Conservation (phyloP, 2,797 vertebrate genomes). For the Chrysocyon brachyurus region DNA sequence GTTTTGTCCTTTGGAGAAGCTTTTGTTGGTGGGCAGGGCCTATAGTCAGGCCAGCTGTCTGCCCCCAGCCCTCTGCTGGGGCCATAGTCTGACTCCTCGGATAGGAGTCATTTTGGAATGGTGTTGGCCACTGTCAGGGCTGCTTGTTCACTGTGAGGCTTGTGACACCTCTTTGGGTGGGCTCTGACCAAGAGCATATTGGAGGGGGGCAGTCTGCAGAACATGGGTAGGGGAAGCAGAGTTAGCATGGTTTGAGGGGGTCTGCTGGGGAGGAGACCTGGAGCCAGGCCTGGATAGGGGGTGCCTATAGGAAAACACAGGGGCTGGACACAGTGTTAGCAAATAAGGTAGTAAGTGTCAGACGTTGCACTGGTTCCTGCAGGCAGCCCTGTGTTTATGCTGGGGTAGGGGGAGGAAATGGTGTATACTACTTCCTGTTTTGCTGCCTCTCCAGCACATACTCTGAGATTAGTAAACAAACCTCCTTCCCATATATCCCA, state of each 20-base stretch:
- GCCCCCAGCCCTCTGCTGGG: neutral
- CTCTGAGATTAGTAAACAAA: neutral
- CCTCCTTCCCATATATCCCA: neutral
- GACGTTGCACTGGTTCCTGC: neutral
- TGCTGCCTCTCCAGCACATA: neutral
- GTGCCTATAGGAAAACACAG: neutral
- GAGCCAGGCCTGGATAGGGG: neutral
- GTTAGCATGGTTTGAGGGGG: neutral
- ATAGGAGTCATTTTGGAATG: neutral
- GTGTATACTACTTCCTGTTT: neutral
- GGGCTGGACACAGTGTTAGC: neutral
- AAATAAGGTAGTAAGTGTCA: neutral
- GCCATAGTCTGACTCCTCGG: neutral
- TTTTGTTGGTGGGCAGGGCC: neutral
- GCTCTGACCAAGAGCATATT: neutral
- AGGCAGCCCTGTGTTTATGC: neutral
- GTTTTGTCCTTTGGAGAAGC: neutral
- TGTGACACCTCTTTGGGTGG: neutral
- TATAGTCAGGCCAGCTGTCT: neutral
- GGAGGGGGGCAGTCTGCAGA: neutral
- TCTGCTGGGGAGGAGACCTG: neutral
- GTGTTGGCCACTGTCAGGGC: neutral
- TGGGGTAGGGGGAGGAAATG: neutral
- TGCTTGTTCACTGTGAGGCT: neutral
- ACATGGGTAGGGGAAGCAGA: neutral